Percentiles rank a stretch among this genome's conserved stretches.
These are phyloP conservation scores for Pachycephus smyrnensis DNA, from an alignment of 2,888 invertebrate species.

Conservation along the genomic window DNA sequence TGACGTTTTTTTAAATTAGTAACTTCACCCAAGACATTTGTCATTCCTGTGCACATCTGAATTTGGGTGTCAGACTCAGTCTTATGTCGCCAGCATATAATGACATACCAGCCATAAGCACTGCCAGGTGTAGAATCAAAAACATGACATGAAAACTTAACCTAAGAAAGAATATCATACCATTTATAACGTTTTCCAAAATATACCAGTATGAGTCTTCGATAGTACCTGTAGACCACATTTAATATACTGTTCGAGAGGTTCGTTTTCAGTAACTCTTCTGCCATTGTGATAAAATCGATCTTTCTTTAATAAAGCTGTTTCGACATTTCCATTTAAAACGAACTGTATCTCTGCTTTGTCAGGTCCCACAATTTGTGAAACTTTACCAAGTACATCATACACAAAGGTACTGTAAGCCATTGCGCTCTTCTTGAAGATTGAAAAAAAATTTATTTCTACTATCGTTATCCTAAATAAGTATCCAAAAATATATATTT, in stretches of 20 bases:
- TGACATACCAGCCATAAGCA: slow-evolving; percentile 43
- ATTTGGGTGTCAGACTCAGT: slow-evolving; percentile 13
- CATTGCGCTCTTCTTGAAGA: slow-evolving; percentile 10
- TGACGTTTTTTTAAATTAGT: slow-evolving; percentile 34
- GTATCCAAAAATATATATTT: background rate
- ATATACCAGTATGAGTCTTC: background rate
- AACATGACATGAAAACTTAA: slow-evolving; percentile 45
- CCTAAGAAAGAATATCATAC: slow-evolving; percentile 26
- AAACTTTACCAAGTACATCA: slow-evolving; percentile 27
- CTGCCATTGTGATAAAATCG: slow-evolving; percentile 37
- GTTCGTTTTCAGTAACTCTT: slow-evolving; percentile 23
- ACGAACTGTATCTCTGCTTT: slow-evolving; percentile 35
- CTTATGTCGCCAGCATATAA: slow-evolving; percentile 33
- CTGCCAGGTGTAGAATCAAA: slow-evolving; percentile 25
- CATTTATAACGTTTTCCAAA: background rate
- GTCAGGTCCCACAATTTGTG: slow-evolving; percentile 18
- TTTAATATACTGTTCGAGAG: slow-evolving; percentile 28
- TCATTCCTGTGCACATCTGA: slow-evolving; percentile 31
- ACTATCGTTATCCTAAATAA: background rate
- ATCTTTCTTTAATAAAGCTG: slow-evolving; percentile 30
- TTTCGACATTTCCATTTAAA: slow-evolving; percentile 22
- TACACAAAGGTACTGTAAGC: slow-evolving; percentile 23
- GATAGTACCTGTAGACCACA: slow-evolving; percentile 26
- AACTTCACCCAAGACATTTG: slow-evolving; percentile 30
- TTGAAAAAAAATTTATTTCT: background rate